A percentile compares a stretch with the other conserved stretches of the same genome.
phyloP scores from a whole-genome alignment of 2,888 invertebrate genomes.

The Volucella zonaria region DNA sequence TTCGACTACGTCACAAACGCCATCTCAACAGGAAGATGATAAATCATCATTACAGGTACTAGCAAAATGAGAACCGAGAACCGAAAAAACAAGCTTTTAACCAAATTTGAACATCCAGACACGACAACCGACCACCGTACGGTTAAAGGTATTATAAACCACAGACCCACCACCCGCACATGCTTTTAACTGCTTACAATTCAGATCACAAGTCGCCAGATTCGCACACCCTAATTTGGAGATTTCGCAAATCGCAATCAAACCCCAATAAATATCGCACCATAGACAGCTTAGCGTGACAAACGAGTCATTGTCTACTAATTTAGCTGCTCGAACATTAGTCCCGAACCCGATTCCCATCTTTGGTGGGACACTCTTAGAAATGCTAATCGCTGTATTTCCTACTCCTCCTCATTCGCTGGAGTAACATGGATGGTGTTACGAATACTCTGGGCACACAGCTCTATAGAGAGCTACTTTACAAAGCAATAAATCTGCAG shows the following conservation, averaged over 20 bases:
- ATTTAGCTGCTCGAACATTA: neutral
- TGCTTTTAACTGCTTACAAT: conserved; percentile 13
- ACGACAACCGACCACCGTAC: neutral
- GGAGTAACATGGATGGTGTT: too few species aligned
- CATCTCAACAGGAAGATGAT: conserved; percentile 1
- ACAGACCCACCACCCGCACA: conserved; percentile 37
- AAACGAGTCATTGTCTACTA: conserved; percentile 44
- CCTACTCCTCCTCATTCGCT: neutral
- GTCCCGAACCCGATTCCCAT: conserved; percentile 33
- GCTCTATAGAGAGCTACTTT: neutral
- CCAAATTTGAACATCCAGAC: conserved; percentile 23
- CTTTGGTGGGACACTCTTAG: conserved; percentile 32
- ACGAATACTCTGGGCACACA: too few species aligned
- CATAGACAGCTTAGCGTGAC: conserved; percentile 36
- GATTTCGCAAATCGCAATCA: conserved; percentile 39
- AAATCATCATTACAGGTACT: conserved; percentile 5
- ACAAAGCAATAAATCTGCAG: conserved; percentile 45
- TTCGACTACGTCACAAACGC: conserved; percentile 2
- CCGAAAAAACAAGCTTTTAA: conserved; percentile 5
- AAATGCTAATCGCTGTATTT: conserved; percentile 41
- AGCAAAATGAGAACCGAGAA: neutral
- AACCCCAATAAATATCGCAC: conserved; percentile 48
- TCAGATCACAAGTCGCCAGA: conserved; percentile 23
- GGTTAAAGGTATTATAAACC: too few species aligned
- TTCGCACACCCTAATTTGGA: conserved; percentile 41